A percentile compares a stretch with the other conserved stretches of the same genome.
phyloP scores from a whole-genome alignment of 2,113 vertebrate genomes.

The Gobio gobio region DNA sequence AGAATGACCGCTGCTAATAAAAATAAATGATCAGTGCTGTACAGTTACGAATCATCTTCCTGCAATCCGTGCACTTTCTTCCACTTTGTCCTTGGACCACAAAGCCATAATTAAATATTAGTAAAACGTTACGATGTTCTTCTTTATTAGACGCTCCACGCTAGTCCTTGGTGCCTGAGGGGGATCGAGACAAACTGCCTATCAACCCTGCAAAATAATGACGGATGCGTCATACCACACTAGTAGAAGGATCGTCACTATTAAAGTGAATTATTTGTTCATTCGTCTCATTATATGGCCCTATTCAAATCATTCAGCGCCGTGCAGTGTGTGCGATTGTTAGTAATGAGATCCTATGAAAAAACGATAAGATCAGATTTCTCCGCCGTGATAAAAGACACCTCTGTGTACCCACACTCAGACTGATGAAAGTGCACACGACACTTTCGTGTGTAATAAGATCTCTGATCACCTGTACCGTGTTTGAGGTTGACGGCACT shows the following conservation, averaged over 20 bases:
- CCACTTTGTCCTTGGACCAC: conserved; percentile 53
- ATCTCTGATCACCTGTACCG: conserved; percentile 49
- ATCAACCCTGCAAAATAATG: conserved; percentile 39
- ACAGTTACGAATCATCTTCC: conserved; percentile 51
- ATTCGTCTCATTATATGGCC: conserved; percentile 25
- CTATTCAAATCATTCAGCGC: conserved; percentile 30
- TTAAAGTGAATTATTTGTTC: conserved; percentile 44
- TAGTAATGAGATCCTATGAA: conserved; percentile 41
- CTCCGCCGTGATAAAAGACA: conserved; percentile 41
- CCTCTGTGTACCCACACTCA: conserved; percentile 37
- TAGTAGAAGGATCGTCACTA: conserved; percentile 25
- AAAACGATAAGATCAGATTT: conserved; percentile 46
- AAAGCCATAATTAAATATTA: conserved; percentile 59
- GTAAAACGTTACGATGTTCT: conserved; percentile 55
- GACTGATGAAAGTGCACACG: conserved; percentile 40
- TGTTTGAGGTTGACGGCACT: conserved; percentile 45
- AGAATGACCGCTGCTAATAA: conserved; percentile 42
- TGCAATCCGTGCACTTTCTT: conserved; percentile 47
- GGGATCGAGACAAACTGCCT: conserved; percentile 42
- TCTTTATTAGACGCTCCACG: conserved; percentile 44
- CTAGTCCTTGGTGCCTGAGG: conserved; percentile 29
- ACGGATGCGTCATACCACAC: conserved; percentile 12
- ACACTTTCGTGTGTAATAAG: conserved; percentile 49
- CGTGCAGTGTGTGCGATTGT: conserved; percentile 27
- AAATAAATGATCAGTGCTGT: conserved; percentile 59